Base-by-base conservation (phyloP, 64 coral and sea anemone genomes). In the Porites lutea region DNA sequence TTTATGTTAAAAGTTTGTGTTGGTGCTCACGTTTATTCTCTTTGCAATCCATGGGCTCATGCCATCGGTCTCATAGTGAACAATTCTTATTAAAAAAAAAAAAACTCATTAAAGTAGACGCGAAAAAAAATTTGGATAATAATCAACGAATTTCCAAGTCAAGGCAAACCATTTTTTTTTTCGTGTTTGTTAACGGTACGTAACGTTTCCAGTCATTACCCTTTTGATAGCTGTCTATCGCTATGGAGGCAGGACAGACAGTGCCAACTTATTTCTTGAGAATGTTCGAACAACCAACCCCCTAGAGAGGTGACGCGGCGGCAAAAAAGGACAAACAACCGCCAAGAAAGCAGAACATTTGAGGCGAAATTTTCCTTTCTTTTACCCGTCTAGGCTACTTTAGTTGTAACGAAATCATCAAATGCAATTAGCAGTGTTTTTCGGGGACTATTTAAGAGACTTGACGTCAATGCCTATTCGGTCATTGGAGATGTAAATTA, bases 401-500 rank as follows among this genome's bases (percentile, higher is more conserved):
- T 1, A 68, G 19, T 20, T 65, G 81, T 68, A 68, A 69, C 62
- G n/a, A 68, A 84, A 84, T 84, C 52, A 68, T 57, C 2, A 57
- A 7, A 84, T 69, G 45, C 63, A 84, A 84, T 84, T 84, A 84
- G 51, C 8, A 84, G 69, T 49, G 19, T 51, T 51, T 69, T 8
- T 68, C 15, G 48, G 69, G 62, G 18, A 20, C 45, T 84, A 50
- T 67, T 54, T 51, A 51, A 22, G 58, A 37, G 4, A 65, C 22
- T 74, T 13, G 77, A 49, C 52, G 54, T 62, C 18, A 15, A 18
- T 65, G 13, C 13, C 63, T 21, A 4, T 9, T 18, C 19, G 45
- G 16, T 18, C 62, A 68, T 84, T 46, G 47, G 63, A 84, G 61
- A 68, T 11, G 59, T 61, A 84, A 84, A 84, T 84, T 84, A 84